Conservation (phyloP, 2,888 invertebrate species). For the Acholoe squamosa region DNA sequence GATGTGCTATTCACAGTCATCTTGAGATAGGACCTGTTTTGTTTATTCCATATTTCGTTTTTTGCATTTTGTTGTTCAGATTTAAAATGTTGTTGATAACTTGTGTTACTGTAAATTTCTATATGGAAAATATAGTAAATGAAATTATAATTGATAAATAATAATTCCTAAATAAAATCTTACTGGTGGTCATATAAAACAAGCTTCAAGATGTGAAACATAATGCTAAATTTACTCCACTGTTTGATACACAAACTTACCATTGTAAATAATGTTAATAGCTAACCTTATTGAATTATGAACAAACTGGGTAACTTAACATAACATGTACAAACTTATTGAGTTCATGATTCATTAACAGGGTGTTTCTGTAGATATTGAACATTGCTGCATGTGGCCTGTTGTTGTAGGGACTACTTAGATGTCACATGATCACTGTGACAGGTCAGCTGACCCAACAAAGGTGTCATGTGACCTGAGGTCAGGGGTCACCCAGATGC, state of each 20-base stretch:
- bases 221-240: neutral
- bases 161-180: neutral
- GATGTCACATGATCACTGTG: neutral
- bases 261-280: conserved; percentile 47
- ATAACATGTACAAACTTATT: neutral
- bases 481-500: no score
- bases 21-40: neutral
- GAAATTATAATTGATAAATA: neutral
- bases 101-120: neutral
- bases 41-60: neutral
- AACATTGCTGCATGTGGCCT: neutral
- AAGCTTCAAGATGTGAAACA: neutral
- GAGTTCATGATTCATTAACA: neutral
- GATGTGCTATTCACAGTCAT: no score
- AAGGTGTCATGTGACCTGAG: no score
- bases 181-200: neutral
- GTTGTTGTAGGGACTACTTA: neutral
- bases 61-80: neutral
- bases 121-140: neutral
- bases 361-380: neutral
- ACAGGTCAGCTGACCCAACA: no score
- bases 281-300: neutral
- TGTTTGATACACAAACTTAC: conserved; percentile 44
- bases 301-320: neutral
- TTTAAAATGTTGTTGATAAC: neutral